Evolutionary conservation across 2,113 vertebrate species (phyloP).

Genomic region (Pao palembangensis): DNA sequence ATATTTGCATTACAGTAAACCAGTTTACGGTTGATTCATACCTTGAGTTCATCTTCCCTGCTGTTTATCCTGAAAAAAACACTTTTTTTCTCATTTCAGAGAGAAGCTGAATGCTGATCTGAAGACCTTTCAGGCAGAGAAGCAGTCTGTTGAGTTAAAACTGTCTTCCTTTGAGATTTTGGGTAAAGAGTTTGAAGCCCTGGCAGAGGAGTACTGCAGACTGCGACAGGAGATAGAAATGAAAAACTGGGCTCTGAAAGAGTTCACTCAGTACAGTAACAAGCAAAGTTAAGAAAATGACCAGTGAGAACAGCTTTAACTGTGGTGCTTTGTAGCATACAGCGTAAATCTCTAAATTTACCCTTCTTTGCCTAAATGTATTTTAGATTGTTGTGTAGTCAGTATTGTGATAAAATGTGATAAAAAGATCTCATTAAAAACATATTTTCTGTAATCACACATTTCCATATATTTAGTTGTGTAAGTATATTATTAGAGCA

Average conservation of each 20-base stretch:
- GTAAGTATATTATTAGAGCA: no score
- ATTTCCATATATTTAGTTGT: no score
- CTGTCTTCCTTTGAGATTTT: constrained; percentile 75
- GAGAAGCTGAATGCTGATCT: constrained; percentile 62
- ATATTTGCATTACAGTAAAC: neutral
- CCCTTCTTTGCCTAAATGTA: no score
- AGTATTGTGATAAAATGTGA: no score
- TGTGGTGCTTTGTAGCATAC: neutral
- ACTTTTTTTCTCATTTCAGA: constrained; percentile 42
- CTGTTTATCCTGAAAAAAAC: no score
- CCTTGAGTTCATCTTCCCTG: no score
- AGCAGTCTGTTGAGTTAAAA: constrained; percentile 60
- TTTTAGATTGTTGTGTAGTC: no score
- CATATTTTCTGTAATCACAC: no score
- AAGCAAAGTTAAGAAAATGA: constrained; percentile 11
- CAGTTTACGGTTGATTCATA: no score
- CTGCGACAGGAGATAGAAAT: constrained; percentile 67
- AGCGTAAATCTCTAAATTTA: no score
- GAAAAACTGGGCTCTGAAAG: constrained; percentile 74
- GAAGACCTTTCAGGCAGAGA: constrained; percentile 54
- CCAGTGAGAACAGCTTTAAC: neutral
- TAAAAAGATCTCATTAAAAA: no score
- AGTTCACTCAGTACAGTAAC: constrained; percentile 57
- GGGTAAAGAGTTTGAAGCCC: constrained; percentile 70
- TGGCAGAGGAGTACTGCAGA: constrained; percentile 72